phyloP scores from a whole-genome alignment of 2,888 invertebrate species.

The Acanthococcus lagerstroemiae region DNA sequence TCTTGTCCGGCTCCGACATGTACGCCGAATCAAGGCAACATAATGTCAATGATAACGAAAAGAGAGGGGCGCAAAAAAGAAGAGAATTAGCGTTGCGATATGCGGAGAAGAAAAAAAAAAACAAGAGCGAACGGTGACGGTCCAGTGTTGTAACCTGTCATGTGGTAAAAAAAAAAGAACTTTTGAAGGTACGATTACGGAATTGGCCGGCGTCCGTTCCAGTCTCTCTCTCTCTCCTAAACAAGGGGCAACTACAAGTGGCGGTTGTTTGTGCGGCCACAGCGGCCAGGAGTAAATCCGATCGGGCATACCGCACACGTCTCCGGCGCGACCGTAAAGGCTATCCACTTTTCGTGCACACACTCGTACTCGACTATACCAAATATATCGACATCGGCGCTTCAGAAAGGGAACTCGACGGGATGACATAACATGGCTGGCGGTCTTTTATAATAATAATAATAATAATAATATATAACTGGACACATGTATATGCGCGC shows the following conservation, averaged over 20 bases:
- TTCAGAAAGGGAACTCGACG: slow-evolving; percentile 18
- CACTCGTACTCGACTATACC: not conserved
- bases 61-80: too few species aligned
- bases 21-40: slow-evolving; percentile 6
- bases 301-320: not conserved
- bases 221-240: too few species aligned
- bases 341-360: slow-evolving; percentile 16
- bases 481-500: slow-evolving; percentile 5
- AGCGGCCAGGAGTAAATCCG: not conserved
- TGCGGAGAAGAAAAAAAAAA: not conserved
- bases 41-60: slow-evolving; percentile 12
- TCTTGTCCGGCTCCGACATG: not conserved
- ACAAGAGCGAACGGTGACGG: not conserved
- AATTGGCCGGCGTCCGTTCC: slow-evolving; percentile 6
- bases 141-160: not conserved
- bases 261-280: too few species aligned
- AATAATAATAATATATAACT: not conserved
- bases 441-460: not conserved
- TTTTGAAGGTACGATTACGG: slow-evolving; percentile 27
- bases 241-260: not conserved
- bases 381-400: slow-evolving; percentile 19
- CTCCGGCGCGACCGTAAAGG: slow-evolving; percentile 7
- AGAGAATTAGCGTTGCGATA: slow-evolving; percentile 1
- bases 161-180: slow-evolving; percentile 7
- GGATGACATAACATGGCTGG: slow-evolving; percentile 21